Percentiles rank a stretch among this genome's conserved stretches.
Evolutionary conservation across 2,113 vertebrate species (phyloP).

Genomic region (Balaeniceps rex): DNA sequence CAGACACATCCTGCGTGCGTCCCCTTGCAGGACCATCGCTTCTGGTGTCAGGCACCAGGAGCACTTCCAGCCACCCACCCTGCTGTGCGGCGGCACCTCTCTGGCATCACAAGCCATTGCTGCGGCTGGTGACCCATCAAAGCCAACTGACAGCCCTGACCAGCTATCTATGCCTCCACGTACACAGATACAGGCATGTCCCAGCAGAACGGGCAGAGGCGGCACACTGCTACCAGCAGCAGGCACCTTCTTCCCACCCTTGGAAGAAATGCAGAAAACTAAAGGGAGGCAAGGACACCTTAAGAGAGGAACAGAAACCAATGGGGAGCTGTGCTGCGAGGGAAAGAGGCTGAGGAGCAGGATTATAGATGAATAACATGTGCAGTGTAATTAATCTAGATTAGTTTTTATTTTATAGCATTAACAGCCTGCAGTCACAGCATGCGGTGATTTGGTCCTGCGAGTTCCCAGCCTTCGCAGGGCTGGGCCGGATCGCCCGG

Average conservation of each 20-base stretch:
- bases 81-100: not conserved
- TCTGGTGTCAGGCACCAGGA: not conserved
- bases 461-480: not conserved
- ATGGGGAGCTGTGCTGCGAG: not conserved
- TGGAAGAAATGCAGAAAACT: not conserved
- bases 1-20: not conserved
- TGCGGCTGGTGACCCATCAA: not conserved
- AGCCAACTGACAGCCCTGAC: not conserved
- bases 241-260: not conserved
- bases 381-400: constrained; percentile 30
- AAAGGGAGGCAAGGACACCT: not conserved
- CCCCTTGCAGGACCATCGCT: not conserved
- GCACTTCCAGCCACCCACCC: not conserved
- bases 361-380: not conserved
- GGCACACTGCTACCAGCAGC: not conserved
- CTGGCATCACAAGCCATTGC: not conserved
- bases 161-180: not conserved
- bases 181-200: not conserved
- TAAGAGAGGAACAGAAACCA: not conserved
- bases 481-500: not conserved
- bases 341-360: not conserved
- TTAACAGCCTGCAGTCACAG: not conserved
- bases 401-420: constrained; percentile 14
- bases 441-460: not conserved
- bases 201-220: not conserved